These are phyloP conservation scores for Propithecus perrieri DNA, from an alignment of 2,797 vertebrate species.

Conservation along the genomic window DNA sequence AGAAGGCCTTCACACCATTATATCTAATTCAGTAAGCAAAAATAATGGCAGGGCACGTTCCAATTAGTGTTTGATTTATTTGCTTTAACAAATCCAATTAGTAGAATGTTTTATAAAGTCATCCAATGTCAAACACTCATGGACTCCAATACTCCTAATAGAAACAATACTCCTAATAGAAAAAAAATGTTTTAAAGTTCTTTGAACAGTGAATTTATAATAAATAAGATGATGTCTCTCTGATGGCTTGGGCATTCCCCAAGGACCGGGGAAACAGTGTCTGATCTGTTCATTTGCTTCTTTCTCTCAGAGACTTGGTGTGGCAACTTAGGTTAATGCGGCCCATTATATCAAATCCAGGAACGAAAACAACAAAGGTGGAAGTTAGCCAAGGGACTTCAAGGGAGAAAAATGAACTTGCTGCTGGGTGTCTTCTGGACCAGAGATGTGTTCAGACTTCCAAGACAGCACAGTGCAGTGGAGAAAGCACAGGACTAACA, in stretches of 20 bases:
- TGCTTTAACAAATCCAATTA: conserved; percentile 90
- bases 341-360: not conserved
- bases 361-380: conserved; percentile 9
- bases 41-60: conserved; percentile 87
- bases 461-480: not conserved
- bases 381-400: conserved; percentile 32
- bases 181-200: conserved; percentile 66
- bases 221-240: conserved; percentile 62
- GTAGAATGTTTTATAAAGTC: conserved; percentile 88
- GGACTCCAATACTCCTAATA: conserved; percentile 73
- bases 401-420: not conserved
- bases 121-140: conserved; percentile 87
- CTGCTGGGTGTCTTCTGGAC: not conserved
- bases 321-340: not conserved
- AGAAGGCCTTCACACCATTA: conserved; percentile 86
- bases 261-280: not conserved
- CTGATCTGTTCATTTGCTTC: not conserved
- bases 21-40: conserved; percentile 90
- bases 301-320: not conserved
- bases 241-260: conserved; percentile 29
- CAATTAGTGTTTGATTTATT: conserved; percentile 90
- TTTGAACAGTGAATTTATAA: conserved; percentile 29
- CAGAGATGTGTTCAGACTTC: not conserved
- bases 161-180: conserved; percentile 73
- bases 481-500: not conserved